Conservation (phyloP, 1,140 invertebrate genomes). For the Formica selysi region DNA sequence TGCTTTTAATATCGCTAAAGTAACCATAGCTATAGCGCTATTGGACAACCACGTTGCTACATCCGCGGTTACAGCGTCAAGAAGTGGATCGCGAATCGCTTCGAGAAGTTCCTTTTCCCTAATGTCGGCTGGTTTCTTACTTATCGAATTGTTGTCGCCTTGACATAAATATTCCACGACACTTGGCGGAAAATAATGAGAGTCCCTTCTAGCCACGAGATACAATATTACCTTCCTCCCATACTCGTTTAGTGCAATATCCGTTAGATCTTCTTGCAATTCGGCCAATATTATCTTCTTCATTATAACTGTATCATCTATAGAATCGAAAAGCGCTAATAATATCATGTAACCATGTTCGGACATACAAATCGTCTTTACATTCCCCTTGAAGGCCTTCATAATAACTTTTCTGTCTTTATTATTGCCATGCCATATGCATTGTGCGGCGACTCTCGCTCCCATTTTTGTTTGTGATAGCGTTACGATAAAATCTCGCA, state of each 20-base stretch:
- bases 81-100: slow-evolving; percentile 88
- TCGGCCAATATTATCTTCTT: slow-evolving; percentile 94
- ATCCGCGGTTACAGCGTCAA: slow-evolving; percentile 89
- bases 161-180: slow-evolving; percentile 90
- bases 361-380: slow-evolving; percentile 92
- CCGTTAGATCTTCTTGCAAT: slow-evolving; percentile 90
- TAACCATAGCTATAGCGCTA: slow-evolving; percentile 90
- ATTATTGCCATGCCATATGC: slow-evolving; percentile 95
- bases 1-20: slow-evolving; percentile 90
- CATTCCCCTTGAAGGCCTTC: slow-evolving; percentile 95
- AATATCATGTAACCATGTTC: slow-evolving; percentile 95
- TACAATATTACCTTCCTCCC: slow-evolving; percentile 93
- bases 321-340: slow-evolving; percentile 94
- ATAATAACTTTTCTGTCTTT: slow-evolving; percentile 91
- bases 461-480: slow-evolving; percentile 95
- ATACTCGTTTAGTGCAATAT: slow-evolving; percentile 91
- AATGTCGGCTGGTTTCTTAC: slow-evolving; percentile 93
- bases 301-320: slow-evolving; percentile 97
- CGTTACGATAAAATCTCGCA: slow-evolving; percentile 91
- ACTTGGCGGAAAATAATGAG: slow-evolving; percentile 91
- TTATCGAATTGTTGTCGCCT: slow-evolving; percentile 90
- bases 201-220: slow-evolving; percentile 93
- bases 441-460: slow-evolving; percentile 91
- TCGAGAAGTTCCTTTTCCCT: slow-evolving; percentile 92
- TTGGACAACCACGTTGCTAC: slow-evolving; percentile 90